Percentiles rank a stretch among this genome's conserved stretches.
These are phyloP conservation scores for Drosophila helvetica DNA, from an alignment of 2,888 invertebrate genomes.

Conservation along the genomic window DNA sequence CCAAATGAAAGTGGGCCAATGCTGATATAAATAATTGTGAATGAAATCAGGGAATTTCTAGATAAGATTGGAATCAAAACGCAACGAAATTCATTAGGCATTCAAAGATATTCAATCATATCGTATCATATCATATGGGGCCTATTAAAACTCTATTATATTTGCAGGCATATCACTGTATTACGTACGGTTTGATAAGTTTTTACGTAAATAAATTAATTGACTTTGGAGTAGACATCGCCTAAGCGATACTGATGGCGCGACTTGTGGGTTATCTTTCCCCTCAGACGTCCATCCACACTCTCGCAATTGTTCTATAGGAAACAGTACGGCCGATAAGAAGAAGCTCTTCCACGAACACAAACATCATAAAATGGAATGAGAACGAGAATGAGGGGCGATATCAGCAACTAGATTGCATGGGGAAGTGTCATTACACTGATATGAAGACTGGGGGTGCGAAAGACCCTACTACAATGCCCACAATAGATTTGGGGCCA, in stretches of 20 bases:
- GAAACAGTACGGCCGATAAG: constrained; percentile 45
- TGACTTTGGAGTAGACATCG: constrained; percentile 40
- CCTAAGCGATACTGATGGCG: constrained; percentile 13
- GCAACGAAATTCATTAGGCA: constrained; percentile 20
- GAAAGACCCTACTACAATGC: constrained; percentile 1
- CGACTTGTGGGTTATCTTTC: constrained; percentile 32
- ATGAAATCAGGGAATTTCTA: constrained; percentile 31
- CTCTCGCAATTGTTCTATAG: neutral
- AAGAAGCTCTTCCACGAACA: constrained; percentile 16
- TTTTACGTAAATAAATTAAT: constrained; percentile 60
- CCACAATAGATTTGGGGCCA: neutral
- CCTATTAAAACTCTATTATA: constrained; percentile 32
- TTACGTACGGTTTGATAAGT: constrained; percentile 42
- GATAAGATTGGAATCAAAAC: constrained; percentile 32
- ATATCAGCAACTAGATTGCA: constrained; percentile 38
- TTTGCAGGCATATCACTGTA: constrained; percentile 4
- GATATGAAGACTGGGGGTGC: neutral
- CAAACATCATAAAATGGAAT: constrained; percentile 39
- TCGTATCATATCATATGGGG: neutral
- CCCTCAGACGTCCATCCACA: constrained; percentile 5
- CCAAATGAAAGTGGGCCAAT: constrained; percentile 51
- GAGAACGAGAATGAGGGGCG: constrained; percentile 34
- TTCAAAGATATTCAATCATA: constrained; percentile 16
- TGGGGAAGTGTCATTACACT: constrained; percentile 15
- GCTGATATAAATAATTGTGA: constrained; percentile 36